Conservation (phyloP, 2,797 vertebrate genomes). For the Notoglanidium macrostoma region DNA sequence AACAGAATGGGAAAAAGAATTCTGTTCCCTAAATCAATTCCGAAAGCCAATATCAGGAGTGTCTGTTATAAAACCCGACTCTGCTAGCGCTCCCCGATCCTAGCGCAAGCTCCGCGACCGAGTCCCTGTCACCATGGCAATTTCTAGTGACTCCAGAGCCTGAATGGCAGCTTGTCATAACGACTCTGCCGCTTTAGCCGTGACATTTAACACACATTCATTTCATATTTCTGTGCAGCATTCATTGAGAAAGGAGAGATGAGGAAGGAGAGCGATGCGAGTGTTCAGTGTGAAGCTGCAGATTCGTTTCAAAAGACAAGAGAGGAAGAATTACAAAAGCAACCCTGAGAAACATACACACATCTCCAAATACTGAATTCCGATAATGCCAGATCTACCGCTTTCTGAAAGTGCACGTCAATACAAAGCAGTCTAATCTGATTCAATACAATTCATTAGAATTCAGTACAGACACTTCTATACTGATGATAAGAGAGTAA, state of each 20-base stretch:
- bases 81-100: background rate
- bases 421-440: background rate
- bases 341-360: too few relatives aligned
- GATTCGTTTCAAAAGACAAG: background rate
- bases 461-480: background rate
- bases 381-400: too few relatives aligned
- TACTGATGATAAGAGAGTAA: background rate
- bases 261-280: background rate
- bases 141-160: constrained; percentile 30
- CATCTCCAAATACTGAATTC: background rate
- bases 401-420: background rate
- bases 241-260: constrained; percentile 30
- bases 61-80: constrained; percentile 13
- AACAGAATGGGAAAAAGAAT: constrained; percentile 16
- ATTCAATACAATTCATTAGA: background rate
- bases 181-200: constrained; percentile 43
- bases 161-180: constrained; percentile 46
- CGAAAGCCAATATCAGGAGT: constrained; percentile 27
- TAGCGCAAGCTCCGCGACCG: background rate
- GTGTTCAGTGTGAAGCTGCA: constrained; percentile 2
- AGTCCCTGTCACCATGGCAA: constrained; percentile 53
- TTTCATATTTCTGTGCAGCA: constrained; percentile 32
- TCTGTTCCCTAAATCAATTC: constrained; percentile 23
- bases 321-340: background rate
- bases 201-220: constrained; percentile 47